Percentiles rank a stretch among this genome's conserved stretches.
These are phyloP conservation scores for Gnatocerus cornutus DNA, from an alignment of 2,888 invertebrate species.

Conservation along the genomic window DNA sequence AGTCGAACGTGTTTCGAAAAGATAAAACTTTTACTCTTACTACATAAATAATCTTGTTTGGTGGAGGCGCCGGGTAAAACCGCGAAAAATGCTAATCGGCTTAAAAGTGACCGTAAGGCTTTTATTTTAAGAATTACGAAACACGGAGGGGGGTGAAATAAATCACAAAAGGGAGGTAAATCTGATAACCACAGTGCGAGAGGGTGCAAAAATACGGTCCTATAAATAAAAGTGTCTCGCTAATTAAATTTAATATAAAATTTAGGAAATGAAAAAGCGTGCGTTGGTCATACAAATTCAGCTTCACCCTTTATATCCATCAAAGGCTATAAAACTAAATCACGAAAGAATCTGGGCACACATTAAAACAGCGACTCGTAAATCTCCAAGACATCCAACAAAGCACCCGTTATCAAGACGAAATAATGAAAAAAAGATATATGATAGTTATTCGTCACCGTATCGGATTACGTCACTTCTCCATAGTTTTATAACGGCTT, in stretches of 20 bases:
- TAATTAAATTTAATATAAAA: no score
- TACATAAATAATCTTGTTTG: background rate
- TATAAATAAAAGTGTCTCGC: no score
- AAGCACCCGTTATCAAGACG: constrained; percentile 4
- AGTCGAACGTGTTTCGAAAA: background rate
- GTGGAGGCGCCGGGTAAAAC: background rate
- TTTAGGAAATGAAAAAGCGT: no score
- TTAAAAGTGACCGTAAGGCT: background rate
- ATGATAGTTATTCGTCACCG: constrained; percentile 5
- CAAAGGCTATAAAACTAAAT: constrained; percentile 3
- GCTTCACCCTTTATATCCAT: constrained; percentile 4
- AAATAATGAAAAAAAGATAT: constrained; percentile 9
- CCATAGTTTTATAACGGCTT: background rate
- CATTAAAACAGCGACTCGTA: constrained; percentile 11
- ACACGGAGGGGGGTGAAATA: background rate
- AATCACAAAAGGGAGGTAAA: constrained; percentile 7
- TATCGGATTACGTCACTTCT: no score
- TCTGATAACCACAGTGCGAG: constrained; percentile 9
- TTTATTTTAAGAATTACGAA: constrained; percentile 5
- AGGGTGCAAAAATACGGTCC: background rate
- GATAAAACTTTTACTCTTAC: background rate
- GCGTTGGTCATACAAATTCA: no score
- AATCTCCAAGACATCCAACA: background rate
- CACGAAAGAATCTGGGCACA: constrained; percentile 5
- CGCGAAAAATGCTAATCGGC: background rate